These are phyloP conservation scores for Peromyscus melanophrys DNA, from an alignment of 2,797 vertebrate genomes.

Conservation along the genomic window DNA sequence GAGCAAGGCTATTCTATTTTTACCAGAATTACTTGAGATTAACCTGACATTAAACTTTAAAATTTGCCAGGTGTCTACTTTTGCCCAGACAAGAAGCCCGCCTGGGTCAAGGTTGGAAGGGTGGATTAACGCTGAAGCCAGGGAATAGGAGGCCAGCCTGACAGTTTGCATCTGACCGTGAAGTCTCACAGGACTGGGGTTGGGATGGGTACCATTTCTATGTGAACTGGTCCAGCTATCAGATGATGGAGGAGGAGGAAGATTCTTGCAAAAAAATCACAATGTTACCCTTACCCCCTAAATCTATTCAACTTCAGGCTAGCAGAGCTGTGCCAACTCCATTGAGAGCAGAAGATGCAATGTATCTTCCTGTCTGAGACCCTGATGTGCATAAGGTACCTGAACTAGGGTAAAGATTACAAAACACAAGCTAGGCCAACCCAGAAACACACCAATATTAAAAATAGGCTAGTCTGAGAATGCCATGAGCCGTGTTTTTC, in stretches of 20 bases:
- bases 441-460: background rate
- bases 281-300: background rate
- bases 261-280: background rate
- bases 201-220: background rate
- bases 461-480: background rate
- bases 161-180: background rate
- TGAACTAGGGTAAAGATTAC: background rate
- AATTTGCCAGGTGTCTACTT: conserved; percentile 47
- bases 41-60: conserved; percentile 59
- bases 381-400: background rate
- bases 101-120: conserved; percentile 42
- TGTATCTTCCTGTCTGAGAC: background rate
- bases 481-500: background rate
- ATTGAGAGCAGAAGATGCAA: background rate
- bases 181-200: background rate
- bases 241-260: background rate
- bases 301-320: background rate
- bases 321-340: background rate
- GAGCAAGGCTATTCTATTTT: conserved; percentile 49
- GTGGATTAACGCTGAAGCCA: background rate
- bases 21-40: conserved; percentile 71
- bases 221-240: background rate
- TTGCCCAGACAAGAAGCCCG: background rate
- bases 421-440: background rate
- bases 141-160: background rate